A percentile compares a stretch with the other conserved stretches of the same genome.
phyloP scores from a whole-genome alignment of 2,113 vertebrate species.

The Raja brachyura region DNA sequence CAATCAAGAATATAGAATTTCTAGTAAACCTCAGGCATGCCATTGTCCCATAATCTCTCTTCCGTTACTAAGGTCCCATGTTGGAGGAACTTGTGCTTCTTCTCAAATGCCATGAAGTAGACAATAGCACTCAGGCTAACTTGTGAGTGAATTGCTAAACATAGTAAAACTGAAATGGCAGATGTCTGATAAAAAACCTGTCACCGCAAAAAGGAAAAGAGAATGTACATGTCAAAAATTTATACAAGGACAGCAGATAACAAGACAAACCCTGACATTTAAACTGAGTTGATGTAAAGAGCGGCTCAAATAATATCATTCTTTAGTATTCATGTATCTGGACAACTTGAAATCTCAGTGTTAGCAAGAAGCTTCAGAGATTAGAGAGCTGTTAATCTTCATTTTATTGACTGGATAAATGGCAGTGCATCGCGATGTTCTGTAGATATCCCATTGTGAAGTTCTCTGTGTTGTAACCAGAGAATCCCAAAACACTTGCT shows the following conservation, averaged over 20 bases:
- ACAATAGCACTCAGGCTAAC: neutral
- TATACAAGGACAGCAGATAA: neutral
- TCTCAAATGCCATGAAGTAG: neutral
- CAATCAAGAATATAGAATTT: neutral
- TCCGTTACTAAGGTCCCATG: neutral
- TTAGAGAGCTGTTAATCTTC: neutral
- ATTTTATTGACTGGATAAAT: neutral
- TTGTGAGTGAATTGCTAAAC: neutral
- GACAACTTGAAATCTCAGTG: neutral
- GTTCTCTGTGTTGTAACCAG: too few species aligned
- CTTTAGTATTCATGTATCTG: neutral
- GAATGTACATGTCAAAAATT: neutral
- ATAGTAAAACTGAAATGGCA: conserved; percentile 9
- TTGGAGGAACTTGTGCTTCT: neutral
- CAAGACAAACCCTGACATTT: conserved; percentile 25
- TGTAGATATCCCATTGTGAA: neutral
- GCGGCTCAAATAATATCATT: neutral
- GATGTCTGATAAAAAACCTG: neutral
- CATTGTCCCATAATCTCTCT: neutral
- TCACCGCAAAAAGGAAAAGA: neutral
- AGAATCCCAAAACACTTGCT: too few species aligned
- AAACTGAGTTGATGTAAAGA: neutral
- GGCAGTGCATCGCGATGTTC: neutral
- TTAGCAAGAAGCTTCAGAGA: neutral
- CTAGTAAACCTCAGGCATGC: neutral